A percentile compares a stretch with the other conserved stretches of the same genome.
phyloP scores from a whole-genome alignment of 2,797 vertebrate genomes.

The Poecilia picta region DNA sequence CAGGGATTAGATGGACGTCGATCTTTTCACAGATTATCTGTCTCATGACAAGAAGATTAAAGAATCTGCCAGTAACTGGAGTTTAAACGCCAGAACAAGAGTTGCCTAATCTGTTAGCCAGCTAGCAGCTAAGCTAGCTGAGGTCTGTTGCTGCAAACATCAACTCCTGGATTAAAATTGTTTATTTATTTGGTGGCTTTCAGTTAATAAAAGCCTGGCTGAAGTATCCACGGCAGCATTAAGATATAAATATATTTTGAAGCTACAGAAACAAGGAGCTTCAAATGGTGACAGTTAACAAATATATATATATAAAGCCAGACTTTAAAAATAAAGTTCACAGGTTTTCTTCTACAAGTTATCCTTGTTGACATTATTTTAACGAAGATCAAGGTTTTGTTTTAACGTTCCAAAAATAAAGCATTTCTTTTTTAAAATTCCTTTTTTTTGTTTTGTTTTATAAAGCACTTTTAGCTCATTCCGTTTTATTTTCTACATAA shows the following conservation, averaged over 20 bases:
- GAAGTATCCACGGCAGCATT: fast-evolving
- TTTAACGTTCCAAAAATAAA: background rate
- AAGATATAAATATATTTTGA: background rate
- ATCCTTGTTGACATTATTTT: too few relatives aligned
- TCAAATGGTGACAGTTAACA: too few relatives aligned
- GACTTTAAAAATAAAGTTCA: too few relatives aligned
- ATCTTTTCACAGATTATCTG: too few relatives aligned
- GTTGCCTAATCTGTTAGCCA: conserved; percentile 30
- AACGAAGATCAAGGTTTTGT: too few relatives aligned
- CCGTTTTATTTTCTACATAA: background rate
- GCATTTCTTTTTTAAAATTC: background rate
- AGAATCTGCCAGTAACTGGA: conserved; percentile 1
- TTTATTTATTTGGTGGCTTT: background rate
- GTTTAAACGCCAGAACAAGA: conserved; percentile 33
- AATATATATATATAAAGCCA: too few relatives aligned
- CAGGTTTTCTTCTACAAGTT: too few relatives aligned
- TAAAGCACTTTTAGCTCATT: conserved; percentile 2
- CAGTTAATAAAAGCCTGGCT: background rate
- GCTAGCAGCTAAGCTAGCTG: conserved; percentile 10
- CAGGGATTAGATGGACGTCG: too few relatives aligned
- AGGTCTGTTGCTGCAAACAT: background rate
- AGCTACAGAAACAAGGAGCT: background rate
- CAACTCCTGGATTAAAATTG: background rate
- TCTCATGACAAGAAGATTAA: background rate
- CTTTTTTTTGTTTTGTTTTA: background rate